Conservation (phyloP, 2,797 vertebrate species). For the Australoheros facetus region DNA sequence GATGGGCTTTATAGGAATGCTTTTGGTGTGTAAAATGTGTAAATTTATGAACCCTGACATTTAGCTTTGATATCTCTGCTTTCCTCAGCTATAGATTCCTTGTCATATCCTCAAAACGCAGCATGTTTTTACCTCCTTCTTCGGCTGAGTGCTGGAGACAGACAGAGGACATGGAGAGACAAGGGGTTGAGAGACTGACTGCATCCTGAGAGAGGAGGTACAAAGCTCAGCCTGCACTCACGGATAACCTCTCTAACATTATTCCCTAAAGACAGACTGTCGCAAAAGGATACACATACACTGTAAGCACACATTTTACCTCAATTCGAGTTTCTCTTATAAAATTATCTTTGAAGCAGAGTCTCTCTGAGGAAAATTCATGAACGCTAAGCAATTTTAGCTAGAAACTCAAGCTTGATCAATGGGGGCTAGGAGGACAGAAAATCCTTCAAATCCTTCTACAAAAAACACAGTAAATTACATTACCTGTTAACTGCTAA, state of each 20-base stretch:
- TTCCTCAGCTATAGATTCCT: not conserved
- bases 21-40: constrained; percentile 15
- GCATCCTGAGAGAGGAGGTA: constrained; percentile 42
- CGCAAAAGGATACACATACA: not conserved
- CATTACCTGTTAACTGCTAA: not conserved
- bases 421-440: not conserved
- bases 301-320: not conserved
- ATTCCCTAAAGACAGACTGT: constrained; percentile 20
- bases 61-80: constrained; percentile 24
- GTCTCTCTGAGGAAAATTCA: not conserved
- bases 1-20: constrained; percentile 10
- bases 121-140: constrained; percentile 26
- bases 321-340: not conserved
- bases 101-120: constrained; percentile 8
- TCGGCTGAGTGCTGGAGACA: constrained; percentile 36
- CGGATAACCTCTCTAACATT: constrained; percentile 40
- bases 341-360: not conserved
- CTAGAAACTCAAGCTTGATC: not conserved
- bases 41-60: constrained; percentile 36
- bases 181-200: constrained; percentile 32
- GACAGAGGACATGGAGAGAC: constrained; percentile 42
- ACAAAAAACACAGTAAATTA: not conserved
- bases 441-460: not conserved
- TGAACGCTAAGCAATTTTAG: not conserved
- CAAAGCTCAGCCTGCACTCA: constrained; percentile 35